Evolutionary conservation across 1,140 invertebrate species (phyloP), one percentile per base, ranked within the genome.

Genomic region (Dendrolimus punctatus): DNA sequence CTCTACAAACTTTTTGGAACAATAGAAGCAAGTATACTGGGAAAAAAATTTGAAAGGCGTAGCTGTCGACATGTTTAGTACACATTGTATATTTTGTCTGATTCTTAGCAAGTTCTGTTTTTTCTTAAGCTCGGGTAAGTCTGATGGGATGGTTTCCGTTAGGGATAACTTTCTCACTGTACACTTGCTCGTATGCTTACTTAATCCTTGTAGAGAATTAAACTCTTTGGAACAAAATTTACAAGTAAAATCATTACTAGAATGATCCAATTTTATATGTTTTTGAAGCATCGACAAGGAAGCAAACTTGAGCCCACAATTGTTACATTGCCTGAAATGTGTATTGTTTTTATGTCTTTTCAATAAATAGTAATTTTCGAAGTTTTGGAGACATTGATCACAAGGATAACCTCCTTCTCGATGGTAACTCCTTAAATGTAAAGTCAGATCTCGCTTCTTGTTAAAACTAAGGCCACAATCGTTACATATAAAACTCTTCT

Each of bases 11-110:
- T 74, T 76, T 48, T 69, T 70, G 0, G 79, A 74, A 41, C 82
- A 85, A 55, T 84, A 76, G 46, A 85, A 85, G 48, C 82, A 85
- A 1, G 66, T 71, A 48, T 66, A 85, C 46, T 76, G 77, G 0
- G 69, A 65, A 42, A 76, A 76, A 57, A 80, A 85, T 52, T 75
- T 77, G 47, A 85, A 85, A 2, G 82, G 82, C 6, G 75, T 58
- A 7, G 76, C 82, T 0, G 77, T 82, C 2, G 80, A 80, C 76
- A 81, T 81, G 53, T 85, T 82, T 3, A 85, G 42, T 6, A 85
- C 68, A 42, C 68, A 76, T 40, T 70, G 64, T 8, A 85, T 85
- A 43, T 85, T 85, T 46, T 72, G 63, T 38, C 80, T 55, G 5
- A 81, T 81, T 60, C 71, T 73, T 40, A 55, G 44, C 5, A 79